A percentile compares a stretch with the other conserved stretches of the same genome.
Conservation (phyloP, 1,140 invertebrate species). For the Caerostris extrusa region DNA sequence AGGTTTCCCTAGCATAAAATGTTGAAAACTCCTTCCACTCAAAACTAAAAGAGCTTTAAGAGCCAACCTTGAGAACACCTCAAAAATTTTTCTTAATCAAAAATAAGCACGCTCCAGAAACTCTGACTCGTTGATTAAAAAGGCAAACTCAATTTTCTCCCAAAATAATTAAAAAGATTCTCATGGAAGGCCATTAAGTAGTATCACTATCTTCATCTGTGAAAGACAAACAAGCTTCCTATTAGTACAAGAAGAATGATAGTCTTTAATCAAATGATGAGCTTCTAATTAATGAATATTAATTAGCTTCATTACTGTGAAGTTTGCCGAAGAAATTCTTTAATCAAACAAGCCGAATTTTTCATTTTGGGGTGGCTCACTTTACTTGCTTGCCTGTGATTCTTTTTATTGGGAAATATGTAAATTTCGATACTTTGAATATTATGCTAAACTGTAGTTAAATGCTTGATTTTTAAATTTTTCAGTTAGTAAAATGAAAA, state of each 20-base stretch:
- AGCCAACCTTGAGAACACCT: not conserved
- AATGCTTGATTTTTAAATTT: not conserved
- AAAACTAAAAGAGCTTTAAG: not conserved
- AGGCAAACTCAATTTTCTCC: not conserved
- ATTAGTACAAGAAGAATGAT: constrained; percentile 39
- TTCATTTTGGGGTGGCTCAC: not conserved
- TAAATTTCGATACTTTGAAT: not conserved
- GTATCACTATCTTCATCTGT: constrained; percentile 15
- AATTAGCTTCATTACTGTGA: constrained; percentile 46
- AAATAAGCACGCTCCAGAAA: not conserved
- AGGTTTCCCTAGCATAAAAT: not conserved
- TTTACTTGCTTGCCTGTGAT: not conserved
- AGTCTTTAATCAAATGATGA: constrained; percentile 56
- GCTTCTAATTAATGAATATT: constrained; percentile 52
- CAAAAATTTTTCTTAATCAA: constrained; percentile 5
- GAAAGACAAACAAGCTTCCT: not conserved
- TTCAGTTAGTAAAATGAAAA: too few species aligned
- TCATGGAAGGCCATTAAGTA: not conserved
- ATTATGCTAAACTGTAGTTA: not conserved
- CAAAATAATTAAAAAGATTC: constrained; percentile 39
- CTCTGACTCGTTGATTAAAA: constrained; percentile 7
- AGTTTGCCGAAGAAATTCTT: constrained; percentile 29
- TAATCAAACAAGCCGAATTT: constrained; percentile 24
- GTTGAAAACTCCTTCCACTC: not conserved
- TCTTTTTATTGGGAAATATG: constrained; percentile 37